These are phyloP conservation scores for Chloebia gouldiae DNA, from an alignment of 2,113 vertebrate species.

Conservation along the genomic window DNA sequence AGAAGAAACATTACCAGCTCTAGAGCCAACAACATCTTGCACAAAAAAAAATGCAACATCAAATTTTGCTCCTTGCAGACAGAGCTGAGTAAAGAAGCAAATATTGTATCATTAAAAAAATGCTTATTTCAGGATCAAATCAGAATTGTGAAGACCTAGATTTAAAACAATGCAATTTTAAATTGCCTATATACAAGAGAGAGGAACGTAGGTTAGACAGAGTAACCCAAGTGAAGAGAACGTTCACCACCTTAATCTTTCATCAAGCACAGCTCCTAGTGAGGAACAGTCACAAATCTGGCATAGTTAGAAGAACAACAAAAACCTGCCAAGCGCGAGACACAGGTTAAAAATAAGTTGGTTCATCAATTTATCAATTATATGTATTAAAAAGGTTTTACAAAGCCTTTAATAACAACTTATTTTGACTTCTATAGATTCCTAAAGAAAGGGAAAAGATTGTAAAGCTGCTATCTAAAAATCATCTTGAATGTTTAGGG, in stretches of 20 bases:
- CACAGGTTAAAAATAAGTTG: background rate
- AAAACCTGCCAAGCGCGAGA: background rate
- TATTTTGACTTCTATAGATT: background rate
- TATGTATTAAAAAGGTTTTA: background rate
- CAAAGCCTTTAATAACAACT: background rate
- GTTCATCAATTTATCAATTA: background rate
- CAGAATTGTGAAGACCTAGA: background rate
- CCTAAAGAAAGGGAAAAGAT: background rate
- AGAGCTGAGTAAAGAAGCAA: background rate
- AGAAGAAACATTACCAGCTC: background rate
- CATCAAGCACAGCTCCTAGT: background rate
- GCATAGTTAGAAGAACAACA: background rate
- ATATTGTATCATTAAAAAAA: background rate
- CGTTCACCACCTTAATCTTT: background rate
- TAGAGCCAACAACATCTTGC: background rate
- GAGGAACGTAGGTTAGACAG: background rate
- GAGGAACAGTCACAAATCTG: background rate
- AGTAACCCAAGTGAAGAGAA: background rate
- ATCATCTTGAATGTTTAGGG: background rate
- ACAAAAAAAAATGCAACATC: background rate
- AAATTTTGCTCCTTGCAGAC: background rate
- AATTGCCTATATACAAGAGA: background rate
- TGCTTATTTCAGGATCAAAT: background rate
- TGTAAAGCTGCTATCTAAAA: background rate
- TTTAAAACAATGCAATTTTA: background rate